Conservation (phyloP, 2,888 invertebrate genomes). For the Dromius quadrimaculatus region DNA sequence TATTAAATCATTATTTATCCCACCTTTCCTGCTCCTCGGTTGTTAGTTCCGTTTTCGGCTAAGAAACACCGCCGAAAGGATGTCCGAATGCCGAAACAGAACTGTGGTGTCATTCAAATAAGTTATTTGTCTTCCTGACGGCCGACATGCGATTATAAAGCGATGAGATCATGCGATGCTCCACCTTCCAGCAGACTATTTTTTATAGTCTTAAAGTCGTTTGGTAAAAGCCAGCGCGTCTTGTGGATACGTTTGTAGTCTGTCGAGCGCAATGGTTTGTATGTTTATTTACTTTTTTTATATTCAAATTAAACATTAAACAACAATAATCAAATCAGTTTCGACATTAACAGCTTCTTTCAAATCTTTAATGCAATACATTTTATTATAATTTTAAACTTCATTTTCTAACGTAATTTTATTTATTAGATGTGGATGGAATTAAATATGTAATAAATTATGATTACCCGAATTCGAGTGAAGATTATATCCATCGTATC, state of each 20-base stretch:
- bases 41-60: slow-evolving; percentile 46
- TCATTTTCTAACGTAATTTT: slow-evolving; percentile 40
- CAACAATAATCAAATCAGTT: slow-evolving; percentile 26
- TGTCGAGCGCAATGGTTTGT: slow-evolving; percentile 62
- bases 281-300: slow-evolving; percentile 58
- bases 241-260: slow-evolving; percentile 61
- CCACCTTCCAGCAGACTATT: slow-evolving; percentile 61
- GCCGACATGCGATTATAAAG: slow-evolving; percentile 55
- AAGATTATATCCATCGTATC: slow-evolving; percentile 96
- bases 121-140: slow-evolving; percentile 59
- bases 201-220: slow-evolving; percentile 58
- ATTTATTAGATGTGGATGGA: slow-evolving; percentile 89
- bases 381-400: slow-evolving; percentile 47
- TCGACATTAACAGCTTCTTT: slow-evolving; percentile 24
- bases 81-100: slow-evolving; percentile 59
- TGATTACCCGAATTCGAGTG: slow-evolving; percentile 95
- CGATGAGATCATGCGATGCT: slow-evolving; percentile 38
- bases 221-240: slow-evolving; percentile 56
- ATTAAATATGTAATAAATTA: slow-evolving; percentile 97
- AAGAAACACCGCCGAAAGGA: slow-evolving; percentile 55
- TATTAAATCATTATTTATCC: not conserved
- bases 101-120: slow-evolving; percentile 60
- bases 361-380: slow-evolving; percentile 25
- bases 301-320: slow-evolving; percentile 47
- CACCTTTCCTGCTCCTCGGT: not conserved